Evolutionary conservation across 2,797 vertebrate genomes (phyloP).

Genomic region (Urocyon cinereoargenteus): DNA sequence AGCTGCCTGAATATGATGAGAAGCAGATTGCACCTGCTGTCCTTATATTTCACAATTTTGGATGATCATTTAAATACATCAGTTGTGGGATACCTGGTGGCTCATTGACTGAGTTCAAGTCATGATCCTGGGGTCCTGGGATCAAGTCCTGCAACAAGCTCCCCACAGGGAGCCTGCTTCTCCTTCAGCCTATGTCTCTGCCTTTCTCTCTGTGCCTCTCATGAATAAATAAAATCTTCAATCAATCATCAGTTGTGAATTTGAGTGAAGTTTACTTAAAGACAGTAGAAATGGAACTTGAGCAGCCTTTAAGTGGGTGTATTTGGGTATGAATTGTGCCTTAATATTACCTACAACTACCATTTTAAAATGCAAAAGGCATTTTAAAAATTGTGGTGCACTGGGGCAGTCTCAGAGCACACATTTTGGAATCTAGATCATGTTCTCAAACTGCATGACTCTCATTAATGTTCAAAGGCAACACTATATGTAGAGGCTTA

Average conservation of each 20-base stretch:
- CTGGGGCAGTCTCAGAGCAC: background rate
- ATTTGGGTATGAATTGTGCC: background rate
- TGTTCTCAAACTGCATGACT: background rate
- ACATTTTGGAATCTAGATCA: background rate
- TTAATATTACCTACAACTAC: background rate
- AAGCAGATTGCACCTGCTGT: background rate
- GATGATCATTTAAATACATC: background rate
- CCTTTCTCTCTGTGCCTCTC: no score
- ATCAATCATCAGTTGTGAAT: background rate
- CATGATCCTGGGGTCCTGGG: no score
- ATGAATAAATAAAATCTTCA: no score
- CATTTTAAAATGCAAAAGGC: background rate
- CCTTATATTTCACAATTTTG: background rate
- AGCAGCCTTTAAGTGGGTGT: background rate
- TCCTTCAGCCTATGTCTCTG: no score
- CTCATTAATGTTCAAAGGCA: background rate
- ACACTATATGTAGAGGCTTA: background rate
- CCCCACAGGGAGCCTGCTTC: no score
- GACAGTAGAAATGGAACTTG: background rate
- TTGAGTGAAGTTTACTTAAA: slow-evolving; percentile 8
- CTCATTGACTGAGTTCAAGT: no score
- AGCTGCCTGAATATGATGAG: background rate
- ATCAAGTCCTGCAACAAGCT: no score
- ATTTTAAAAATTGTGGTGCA: background rate
- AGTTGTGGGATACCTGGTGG: background rate